Evolutionary conservation across 2,888 invertebrate genomes (phyloP), one percentile per base, ranked within the genome.

Genomic region (Caenorhabditis doughertyi): DNA sequence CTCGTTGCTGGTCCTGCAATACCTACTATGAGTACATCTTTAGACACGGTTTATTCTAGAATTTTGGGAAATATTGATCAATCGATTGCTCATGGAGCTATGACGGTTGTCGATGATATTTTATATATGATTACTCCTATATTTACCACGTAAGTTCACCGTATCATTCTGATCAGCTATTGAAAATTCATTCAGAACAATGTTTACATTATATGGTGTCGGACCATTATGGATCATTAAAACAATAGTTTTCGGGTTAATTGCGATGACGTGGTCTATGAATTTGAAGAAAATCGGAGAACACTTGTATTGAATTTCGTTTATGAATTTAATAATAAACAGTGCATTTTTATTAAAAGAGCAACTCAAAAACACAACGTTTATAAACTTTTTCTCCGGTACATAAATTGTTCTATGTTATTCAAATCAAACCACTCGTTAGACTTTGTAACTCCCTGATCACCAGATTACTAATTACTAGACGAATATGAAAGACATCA

Each of bases 1-100:
- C 32, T 72, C 8, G 29, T 74, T 21, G 42, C 60, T 0, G 67
- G 70, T 18, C 60, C 68, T n/a, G 60, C 67, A 4, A 70, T 80
- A 13, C 84, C 84, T 0, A 53, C 79, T 5, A 60, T 79, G 51
- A 58, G 64, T 25, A 79, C 76, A 13, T 58, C 79, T 51, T 60
- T 84, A n/a, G 84, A 84, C 32, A 82, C 84, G 0, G 79, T 84
- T 27, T 84, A 84, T 56, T 84, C 84, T 5, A 79, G 77, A 32
- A 64, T 87, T 39, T 68, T 87, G 27, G 85, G 84, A n/a, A 77
- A 84, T 21, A 83, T 85, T 39, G 84, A 87, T 65, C 87, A 87
- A 64, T 80, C 68, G 21, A 67, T 85, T 16, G 70, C 79, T 27
- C 85, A 85, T 55, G 85, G 84, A 23, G 81, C 72, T 27, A 82